Evolutionary conservation across 1,140 invertebrate genomes (phyloP), one percentile per base, ranked within the genome.

Genomic region (Monochamus saltuarius): DNA sequence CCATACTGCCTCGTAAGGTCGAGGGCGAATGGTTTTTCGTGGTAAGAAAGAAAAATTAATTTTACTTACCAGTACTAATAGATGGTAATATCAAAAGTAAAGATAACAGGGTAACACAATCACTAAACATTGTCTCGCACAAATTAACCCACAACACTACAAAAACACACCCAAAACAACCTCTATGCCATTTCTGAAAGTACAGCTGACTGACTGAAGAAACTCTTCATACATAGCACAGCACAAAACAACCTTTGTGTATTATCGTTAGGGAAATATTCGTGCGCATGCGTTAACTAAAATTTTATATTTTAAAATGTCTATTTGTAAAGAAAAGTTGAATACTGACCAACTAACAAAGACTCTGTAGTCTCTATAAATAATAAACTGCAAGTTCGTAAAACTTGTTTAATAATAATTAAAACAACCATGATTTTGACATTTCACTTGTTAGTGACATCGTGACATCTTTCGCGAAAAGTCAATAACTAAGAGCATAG

Each of bases 21-120:
- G 47, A 22, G 47, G 47, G 47, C 34, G 22, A 22, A 1, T 17
- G 35, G 11, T n/a, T 13, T 22, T 50, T 29, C 22, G 22, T 29
- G 2, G 22, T 29, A 29, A 29, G 22, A 29, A 29, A 29, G 11
- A 35, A 35, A 34, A 50, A 8, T 34, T 11, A 29, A 50, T 11
- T 50, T 35, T 35, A 45, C 53, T 56, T 34, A 56, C 53, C 53
- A 45, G 39, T 56, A 45, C 35, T 42, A 56, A 56, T 56, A 45
- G 45, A 56, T 29, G 53, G 39, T 56, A 37, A 40, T 34, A 35
- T 42, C 45, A 56, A 34, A 56, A 56, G 39, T 45, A 56, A 36
- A 22, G 16, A 56, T 13, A 56, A 56, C 53, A 56, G 39, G 34
- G 35, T n/a, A 57, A 58, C 54, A 56, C 54, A 54, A 35, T 92